Evolutionary conservation across 2,113 vertebrate species (phyloP).

Genomic region (Mesitornis unicolor): DNA sequence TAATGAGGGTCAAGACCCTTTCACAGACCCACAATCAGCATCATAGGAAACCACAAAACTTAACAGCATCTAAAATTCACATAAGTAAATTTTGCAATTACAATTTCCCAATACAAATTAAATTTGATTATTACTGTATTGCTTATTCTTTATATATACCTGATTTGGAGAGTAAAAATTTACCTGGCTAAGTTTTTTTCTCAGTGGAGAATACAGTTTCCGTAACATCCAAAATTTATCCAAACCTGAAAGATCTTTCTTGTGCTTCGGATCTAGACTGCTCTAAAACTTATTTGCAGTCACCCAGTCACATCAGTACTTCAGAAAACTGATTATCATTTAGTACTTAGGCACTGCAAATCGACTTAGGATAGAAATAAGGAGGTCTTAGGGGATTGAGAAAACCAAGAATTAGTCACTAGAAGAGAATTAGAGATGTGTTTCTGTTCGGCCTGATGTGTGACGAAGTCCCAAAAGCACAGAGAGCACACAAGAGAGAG

Average conservation of each 20-base stretch:
- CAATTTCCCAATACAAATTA: background rate
- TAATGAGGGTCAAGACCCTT: background rate
- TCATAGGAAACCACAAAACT: background rate
- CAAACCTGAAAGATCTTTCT: background rate
- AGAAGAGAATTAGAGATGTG: constrained; percentile 12
- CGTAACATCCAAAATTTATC: background rate
- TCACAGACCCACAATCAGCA: background rate
- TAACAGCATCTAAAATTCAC: background rate
- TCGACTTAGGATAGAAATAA: constrained; percentile 41
- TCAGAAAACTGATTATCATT: constrained; percentile 37
- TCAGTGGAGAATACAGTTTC: background rate
- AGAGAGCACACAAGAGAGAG: background rate
- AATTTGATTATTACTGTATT: background rate
- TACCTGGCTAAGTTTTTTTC: background rate
- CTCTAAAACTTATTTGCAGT: background rate
- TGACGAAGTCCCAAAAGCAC: background rate
- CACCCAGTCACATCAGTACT: constrained; percentile 20
- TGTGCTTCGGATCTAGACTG: background rate
- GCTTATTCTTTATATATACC: background rate
- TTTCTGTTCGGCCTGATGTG: background rate
- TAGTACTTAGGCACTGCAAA: constrained; percentile 28
- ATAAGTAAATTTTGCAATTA: background rate
- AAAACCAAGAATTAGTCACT: constrained; percentile 4
- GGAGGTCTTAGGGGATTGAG: constrained; percentile 23
- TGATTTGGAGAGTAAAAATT: background rate